Conservation (phyloP, 2,113 vertebrate species). For the Cyanoderma ruficeps region DNA sequence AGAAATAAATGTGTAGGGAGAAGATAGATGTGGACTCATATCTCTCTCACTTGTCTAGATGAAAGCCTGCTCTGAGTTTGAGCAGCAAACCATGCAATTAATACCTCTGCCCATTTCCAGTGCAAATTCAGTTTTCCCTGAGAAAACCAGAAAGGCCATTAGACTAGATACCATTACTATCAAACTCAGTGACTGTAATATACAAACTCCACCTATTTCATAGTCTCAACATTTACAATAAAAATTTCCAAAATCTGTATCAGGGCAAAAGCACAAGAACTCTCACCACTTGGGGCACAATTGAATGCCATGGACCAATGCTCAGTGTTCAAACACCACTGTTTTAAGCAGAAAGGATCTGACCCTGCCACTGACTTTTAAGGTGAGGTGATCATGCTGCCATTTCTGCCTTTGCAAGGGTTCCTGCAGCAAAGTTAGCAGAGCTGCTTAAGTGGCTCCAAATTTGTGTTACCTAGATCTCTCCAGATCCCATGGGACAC, state of each 20-base stretch:
- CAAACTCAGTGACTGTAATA: not conserved
- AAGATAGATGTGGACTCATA: not conserved
- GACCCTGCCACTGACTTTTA: not conserved
- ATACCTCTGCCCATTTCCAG: not conserved
- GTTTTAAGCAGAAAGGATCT: not conserved
- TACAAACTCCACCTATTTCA: not conserved
- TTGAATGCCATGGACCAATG: fast-evolving
- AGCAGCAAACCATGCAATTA: not conserved
- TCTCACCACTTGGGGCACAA: not conserved
- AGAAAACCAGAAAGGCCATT: not conserved
- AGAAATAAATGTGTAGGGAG: not conserved
- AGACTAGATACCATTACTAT: not conserved
- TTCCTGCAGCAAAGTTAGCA: not conserved
- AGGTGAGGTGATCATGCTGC: not conserved
- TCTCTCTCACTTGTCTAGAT: not conserved
- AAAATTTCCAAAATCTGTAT: not conserved
- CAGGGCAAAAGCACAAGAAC: not conserved
- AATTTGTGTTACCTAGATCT: not conserved
- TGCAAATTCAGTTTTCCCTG: not conserved
- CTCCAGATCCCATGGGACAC: not conserved
- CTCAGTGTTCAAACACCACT: fast-evolving
- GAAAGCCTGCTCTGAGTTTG: not conserved
- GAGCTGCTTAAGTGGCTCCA: not conserved
- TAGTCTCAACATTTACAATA: not conserved
- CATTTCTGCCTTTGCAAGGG: not conserved